These are phyloP conservation scores for Sebastes jordani DNA, from an alignment of 2,797 vertebrate genomes.

Conservation along the genomic window DNA sequence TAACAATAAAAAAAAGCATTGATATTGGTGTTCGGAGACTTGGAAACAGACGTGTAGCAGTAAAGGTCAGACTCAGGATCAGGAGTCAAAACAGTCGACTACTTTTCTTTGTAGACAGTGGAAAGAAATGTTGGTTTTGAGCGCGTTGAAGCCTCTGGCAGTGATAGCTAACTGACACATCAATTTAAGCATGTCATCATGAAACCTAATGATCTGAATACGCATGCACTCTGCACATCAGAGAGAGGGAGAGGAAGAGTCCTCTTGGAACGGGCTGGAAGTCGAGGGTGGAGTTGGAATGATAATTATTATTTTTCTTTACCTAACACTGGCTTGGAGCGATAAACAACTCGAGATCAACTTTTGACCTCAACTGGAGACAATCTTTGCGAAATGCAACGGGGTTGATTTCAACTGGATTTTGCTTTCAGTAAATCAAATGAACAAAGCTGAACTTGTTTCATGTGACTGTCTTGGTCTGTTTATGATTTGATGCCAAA, in stretches of 20 bases:
- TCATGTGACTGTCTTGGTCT: not conserved
- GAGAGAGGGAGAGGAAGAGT: not conserved
- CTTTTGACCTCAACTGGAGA: constrained; percentile 33
- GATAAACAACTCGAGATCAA: constrained; percentile 22
- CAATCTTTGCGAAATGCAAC: not conserved
- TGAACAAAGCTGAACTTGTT: not conserved
- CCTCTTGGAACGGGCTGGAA: constrained; percentile 1
- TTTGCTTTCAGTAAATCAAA: not conserved
- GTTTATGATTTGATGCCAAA: not conserved
- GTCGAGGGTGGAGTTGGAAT: constrained; percentile 46
- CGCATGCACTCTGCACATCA: constrained; percentile 13
- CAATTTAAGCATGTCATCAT: constrained; percentile 8
- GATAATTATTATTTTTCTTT: constrained; percentile 45
- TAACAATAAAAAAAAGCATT: not conserved
- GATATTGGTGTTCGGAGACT: not conserved
- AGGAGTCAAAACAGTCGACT: not conserved
- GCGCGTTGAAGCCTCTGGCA: constrained; percentile 1
- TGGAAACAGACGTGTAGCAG: not conserved
- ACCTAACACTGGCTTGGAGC: constrained; percentile 13
- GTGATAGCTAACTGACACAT: constrained; percentile 15
- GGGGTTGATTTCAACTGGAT: not conserved
- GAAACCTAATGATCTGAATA: constrained; percentile 32
- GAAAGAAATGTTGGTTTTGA: constrained; percentile 8
- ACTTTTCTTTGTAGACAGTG: not conserved
- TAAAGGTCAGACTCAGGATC: not conserved